Evolutionary conservation across 2,113 vertebrate species (phyloP).

Genomic region (Brachirus orientalis): DNA sequence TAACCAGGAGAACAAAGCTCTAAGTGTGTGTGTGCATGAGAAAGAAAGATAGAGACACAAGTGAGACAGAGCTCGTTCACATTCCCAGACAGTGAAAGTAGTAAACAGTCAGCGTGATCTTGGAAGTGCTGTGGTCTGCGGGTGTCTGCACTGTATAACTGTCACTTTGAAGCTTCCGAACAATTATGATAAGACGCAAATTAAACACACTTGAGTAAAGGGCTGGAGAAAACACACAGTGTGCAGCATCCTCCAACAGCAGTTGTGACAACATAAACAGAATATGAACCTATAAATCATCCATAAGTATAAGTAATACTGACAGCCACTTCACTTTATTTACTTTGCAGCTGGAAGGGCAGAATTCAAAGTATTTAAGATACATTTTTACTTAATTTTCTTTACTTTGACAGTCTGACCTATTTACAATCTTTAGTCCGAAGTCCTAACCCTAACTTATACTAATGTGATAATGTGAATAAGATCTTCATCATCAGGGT

Average conservation of each 20-base stretch:
- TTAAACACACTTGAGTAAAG: slow-evolving; percentile 26
- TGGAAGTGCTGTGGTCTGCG: slow-evolving; percentile 42
- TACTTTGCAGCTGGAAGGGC: neutral
- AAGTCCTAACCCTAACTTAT: neutral
- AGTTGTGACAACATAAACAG: neutral
- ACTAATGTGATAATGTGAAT: no score
- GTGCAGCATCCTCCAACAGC: slow-evolving; percentile 11
- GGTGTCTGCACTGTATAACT: slow-evolving; percentile 62
- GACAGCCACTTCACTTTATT: neutral
- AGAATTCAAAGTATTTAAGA: neutral
- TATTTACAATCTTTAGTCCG: neutral
- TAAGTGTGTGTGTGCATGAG: slow-evolving; percentile 27
- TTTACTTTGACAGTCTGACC: neutral
- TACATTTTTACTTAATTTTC: neutral
- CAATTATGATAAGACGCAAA: slow-evolving; percentile 42
- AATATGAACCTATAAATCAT: slow-evolving; percentile 2
- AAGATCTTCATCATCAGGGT: neutral
- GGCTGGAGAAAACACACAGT: slow-evolving; percentile 11
- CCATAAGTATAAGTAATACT: neutral
- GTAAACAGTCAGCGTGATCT: slow-evolving; percentile 53
- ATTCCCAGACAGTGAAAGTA: slow-evolving; percentile 73
- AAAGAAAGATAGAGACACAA: neutral
- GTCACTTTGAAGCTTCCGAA: slow-evolving; percentile 48
- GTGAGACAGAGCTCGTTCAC: slow-evolving; percentile 52
- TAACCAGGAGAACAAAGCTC: slow-evolving; percentile 39